Percentiles rank a stretch among this genome's conserved stretches.
Conservation (phyloP, 2,113 vertebrate genomes). For the Sebastes schlegelii region DNA sequence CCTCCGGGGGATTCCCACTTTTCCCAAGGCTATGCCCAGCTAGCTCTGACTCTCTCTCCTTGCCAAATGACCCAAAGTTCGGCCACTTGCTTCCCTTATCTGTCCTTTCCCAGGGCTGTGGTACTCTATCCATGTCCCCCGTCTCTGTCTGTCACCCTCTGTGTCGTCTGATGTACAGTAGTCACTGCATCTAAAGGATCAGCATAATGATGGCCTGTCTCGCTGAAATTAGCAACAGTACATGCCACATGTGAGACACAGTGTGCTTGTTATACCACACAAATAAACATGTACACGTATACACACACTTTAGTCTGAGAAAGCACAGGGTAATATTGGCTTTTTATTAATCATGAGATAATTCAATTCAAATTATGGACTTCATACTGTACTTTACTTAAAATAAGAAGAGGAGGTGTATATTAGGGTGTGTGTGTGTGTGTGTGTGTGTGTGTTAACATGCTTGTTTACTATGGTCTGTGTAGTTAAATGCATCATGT, state of each 20-base stretch:
- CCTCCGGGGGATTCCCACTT: slow-evolving; percentile 71
- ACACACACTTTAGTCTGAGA: background rate
- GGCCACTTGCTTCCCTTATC: slow-evolving; percentile 76
- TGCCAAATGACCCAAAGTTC: slow-evolving; percentile 80
- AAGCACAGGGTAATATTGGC: background rate
- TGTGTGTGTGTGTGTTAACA: background rate
- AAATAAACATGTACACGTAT: background rate
- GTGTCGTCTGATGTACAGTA: slow-evolving; percentile 50
- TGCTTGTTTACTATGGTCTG: background rate
- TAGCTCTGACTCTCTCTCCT: slow-evolving; percentile 59
- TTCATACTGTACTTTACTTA: background rate
- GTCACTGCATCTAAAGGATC: slow-evolving; percentile 40
- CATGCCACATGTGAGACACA: slow-evolving; percentile 9
- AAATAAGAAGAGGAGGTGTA: background rate
- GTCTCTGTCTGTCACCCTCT: slow-evolving; percentile 70
- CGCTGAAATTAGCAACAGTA: slow-evolving; percentile 32
- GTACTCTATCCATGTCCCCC: slow-evolving; percentile 67
- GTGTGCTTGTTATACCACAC: background rate
- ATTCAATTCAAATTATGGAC: no score
- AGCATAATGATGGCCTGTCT: slow-evolving; percentile 43
- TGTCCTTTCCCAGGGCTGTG: slow-evolving; percentile 80
- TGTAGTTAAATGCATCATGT: slow-evolving; percentile 1
- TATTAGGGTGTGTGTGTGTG: background rate
- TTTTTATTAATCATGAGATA: background rate
- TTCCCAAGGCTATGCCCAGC: slow-evolving; percentile 84